These are phyloP conservation scores for Aldrovandia affinis DNA, from an alignment of 2,797 vertebrate species.

Conservation along the genomic window DNA sequence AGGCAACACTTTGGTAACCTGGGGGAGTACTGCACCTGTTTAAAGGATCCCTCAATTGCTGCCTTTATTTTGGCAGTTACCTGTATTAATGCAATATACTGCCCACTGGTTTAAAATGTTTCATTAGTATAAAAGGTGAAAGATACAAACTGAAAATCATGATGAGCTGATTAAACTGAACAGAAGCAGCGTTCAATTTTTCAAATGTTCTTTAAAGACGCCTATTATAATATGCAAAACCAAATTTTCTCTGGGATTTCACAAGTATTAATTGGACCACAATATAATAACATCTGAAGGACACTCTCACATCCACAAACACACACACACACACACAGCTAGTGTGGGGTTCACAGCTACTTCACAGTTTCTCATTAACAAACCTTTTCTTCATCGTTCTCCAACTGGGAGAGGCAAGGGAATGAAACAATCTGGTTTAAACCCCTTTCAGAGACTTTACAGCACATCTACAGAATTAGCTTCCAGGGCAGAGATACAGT, in stretches of 20 bases:
- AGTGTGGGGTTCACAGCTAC: not conserved
- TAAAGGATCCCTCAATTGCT: too few species aligned
- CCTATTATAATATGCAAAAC: not conserved
- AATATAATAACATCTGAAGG: not conserved
- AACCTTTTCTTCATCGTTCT: slow-evolving; percentile 60
- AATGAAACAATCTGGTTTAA: not conserved
- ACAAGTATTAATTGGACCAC: not conserved
- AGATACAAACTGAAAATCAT: not conserved
- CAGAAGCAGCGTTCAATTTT: not conserved
- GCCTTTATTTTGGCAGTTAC: too few species aligned
- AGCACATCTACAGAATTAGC: not conserved
- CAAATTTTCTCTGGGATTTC: too few species aligned
- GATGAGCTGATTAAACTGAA: not conserved
- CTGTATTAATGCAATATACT: not conserved
- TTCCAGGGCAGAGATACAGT: not conserved
- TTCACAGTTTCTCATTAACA: slow-evolving; percentile 32
- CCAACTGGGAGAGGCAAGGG: slow-evolving; percentile 13
- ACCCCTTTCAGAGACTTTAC: slow-evolving; percentile 12
- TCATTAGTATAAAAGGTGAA: not conserved
- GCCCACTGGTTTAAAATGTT: not conserved
- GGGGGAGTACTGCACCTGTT: too few species aligned
- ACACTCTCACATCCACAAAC: not conserved
- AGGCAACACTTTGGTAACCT: too few species aligned
- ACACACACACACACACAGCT: not conserved
- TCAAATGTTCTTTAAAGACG: not conserved